Evolutionary conservation across 2,797 vertebrate genomes (phyloP).

Genomic region (Enteromius fasciolatus): DNA sequence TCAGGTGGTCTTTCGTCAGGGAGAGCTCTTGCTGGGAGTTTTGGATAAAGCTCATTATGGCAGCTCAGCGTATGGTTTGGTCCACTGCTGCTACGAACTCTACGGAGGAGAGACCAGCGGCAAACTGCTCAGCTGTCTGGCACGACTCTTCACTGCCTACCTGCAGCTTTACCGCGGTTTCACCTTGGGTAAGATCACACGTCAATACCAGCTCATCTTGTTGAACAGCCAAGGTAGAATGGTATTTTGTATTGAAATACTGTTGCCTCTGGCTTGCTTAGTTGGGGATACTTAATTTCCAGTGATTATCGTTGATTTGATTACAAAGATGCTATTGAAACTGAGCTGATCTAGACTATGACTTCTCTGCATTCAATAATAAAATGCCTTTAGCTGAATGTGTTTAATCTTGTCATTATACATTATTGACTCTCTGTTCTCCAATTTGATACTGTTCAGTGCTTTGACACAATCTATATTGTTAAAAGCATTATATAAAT

Average conservation of each 20-base stretch:
- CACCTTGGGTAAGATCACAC: conserved; percentile 83
- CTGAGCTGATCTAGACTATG: too few relatives aligned
- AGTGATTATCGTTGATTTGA: too few relatives aligned
- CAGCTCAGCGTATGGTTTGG: conserved; percentile 92
- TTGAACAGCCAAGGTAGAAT: background rate
- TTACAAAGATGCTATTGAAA: too few relatives aligned
- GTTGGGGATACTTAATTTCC: too few relatives aligned
- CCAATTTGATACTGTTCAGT: too few relatives aligned
- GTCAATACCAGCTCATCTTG: background rate
- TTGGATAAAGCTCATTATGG: conserved; percentile 98
- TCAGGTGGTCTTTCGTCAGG: conserved; percentile 89
- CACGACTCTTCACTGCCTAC: conserved; percentile 95
- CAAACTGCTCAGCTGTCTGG: conserved; percentile 91
- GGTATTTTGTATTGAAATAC: background rate
- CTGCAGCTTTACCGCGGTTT: conserved; percentile 95
- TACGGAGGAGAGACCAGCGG: conserved; percentile 92
- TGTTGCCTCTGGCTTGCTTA: background rate
- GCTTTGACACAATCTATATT: too few relatives aligned
- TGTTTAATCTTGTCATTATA: too few relatives aligned
- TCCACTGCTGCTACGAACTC: conserved; percentile 95
- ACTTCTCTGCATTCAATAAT: too few relatives aligned
- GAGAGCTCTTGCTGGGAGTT: conserved; percentile 91
- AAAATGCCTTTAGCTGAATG: too few relatives aligned
- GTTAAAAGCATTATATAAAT: too few relatives aligned
- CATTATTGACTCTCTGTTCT: too few relatives aligned